phyloP scores from a whole-genome alignment of 2,113 vertebrate species.

The Cochlearius cochlearius region DNA sequence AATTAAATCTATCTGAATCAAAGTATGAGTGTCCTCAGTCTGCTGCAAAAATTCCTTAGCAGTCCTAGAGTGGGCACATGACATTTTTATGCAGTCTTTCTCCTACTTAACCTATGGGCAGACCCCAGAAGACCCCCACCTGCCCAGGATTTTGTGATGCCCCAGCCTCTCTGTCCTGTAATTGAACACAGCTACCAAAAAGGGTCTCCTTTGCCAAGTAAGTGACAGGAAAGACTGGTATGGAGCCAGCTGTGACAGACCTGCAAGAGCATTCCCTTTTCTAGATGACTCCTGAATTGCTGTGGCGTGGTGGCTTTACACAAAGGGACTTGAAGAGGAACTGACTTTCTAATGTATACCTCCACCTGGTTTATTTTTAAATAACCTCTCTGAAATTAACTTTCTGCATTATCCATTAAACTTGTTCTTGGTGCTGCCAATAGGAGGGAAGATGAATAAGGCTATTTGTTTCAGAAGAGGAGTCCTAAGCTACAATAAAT shows the following conservation, averaged over 20 bases:
- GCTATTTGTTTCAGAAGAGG: conserved; percentile 8
- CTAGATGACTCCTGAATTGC: background rate
- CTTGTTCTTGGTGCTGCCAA: background rate
- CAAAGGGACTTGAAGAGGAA: background rate
- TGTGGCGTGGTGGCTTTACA: background rate
- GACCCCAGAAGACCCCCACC: background rate
- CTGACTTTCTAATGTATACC: background rate
- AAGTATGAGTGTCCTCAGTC: background rate
- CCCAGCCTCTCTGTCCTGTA: background rate
- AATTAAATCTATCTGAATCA: background rate
- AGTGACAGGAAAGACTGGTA: background rate
- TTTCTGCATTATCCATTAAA: background rate
- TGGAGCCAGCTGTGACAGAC: background rate
- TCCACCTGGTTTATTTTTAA: background rate
- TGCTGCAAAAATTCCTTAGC: background rate
- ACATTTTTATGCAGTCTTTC: background rate
- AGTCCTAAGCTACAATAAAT: background rate
- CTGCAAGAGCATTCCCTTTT: background rate
- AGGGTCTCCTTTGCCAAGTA: background rate
- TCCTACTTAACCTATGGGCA: background rate
- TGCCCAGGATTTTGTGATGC: background rate
- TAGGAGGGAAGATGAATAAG: background rate
- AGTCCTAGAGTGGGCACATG: background rate
- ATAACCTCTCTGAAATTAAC: background rate
- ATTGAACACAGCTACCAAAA: background rate